Evolutionary conservation across 2,113 vertebrate genomes (phyloP).

Genomic region (Pterocles burchelli): DNA sequence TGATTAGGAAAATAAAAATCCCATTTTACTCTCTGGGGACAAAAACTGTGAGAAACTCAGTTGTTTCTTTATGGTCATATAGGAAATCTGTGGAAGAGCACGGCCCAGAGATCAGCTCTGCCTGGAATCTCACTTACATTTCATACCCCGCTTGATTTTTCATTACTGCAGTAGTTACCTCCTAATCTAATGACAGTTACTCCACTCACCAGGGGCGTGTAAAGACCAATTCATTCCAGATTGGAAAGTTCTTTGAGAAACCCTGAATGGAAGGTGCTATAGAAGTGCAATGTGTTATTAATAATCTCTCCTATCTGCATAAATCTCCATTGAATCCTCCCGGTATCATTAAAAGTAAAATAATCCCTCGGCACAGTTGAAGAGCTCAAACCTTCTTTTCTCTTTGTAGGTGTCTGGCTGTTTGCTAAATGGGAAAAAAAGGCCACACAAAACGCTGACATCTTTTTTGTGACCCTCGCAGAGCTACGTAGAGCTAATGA

Average conservation of each 20-base stretch:
- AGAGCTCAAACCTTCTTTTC: constrained; percentile 50
- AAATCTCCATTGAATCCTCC: constrained; percentile 57
- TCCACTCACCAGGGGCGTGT: constrained; percentile 59
- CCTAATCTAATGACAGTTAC: constrained; percentile 68
- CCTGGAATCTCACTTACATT: background rate
- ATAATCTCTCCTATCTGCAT: constrained; percentile 69
- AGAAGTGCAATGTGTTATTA: constrained; percentile 64
- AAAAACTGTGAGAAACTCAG: background rate
- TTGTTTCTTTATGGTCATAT: background rate
- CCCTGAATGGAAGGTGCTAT: constrained; percentile 60
- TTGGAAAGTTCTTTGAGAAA: constrained; percentile 65
- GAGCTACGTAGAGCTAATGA: constrained; percentile 63
- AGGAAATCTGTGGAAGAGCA: constrained; percentile 11
- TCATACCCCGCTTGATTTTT: constrained; percentile 53
- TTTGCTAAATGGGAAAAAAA: constrained; percentile 23
- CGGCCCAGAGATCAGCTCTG: background rate
- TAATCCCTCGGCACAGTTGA: constrained; percentile 43
- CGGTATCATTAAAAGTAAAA: constrained; percentile 60
- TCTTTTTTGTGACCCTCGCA: constrained; percentile 60
- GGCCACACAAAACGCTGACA: constrained; percentile 75
- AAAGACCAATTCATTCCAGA: constrained; percentile 68
- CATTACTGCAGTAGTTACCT: constrained; percentile 56
- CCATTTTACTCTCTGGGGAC: rapidly evolving
- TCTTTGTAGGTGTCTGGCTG: constrained; percentile 33
- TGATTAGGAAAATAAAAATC: background rate